Evolutionary conservation across 1,140 invertebrate species (phyloP), one percentile per base, ranked within the genome.

Genomic region (Zaprionus tsacasi): DNA sequence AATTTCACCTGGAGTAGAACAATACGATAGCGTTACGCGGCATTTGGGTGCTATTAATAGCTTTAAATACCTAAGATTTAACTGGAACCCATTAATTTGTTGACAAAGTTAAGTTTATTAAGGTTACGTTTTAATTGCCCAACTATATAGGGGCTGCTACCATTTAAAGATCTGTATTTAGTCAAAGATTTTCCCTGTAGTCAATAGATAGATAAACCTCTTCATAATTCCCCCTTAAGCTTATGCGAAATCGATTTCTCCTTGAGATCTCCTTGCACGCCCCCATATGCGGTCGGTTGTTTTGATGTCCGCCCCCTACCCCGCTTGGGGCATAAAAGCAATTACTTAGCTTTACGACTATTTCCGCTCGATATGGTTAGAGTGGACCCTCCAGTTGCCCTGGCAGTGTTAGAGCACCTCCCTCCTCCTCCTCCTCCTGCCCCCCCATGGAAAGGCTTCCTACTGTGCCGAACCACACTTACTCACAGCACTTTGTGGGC

Each of bases 321-420:
- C 21, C 21, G 57, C 57, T 55, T 68, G 57, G 64, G 50, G 33
- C 65, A 35, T 69, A 69, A 69, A 74, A 56, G 57, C 52, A 60
- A 73, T 73, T 68, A 40, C 64, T 67, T 45, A 30, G 45, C 6
- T 60, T 54, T 36, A 67, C 43, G 64, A 43, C 45, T 45, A 38
- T 48, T 68, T 73, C 43, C 54, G 70, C 50, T 50, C 64, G 54
- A 63, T 70, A 61, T 69, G 15, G 67, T 13, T 13, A 30, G 40
- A 15, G 38, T 27, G 48, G 57, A 55, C 52, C 50, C 70, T 73
- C 45, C 1, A 40, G 30, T 6, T 30, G 27, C 13, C 17, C 54
- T 50, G 58, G 30, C 33, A 45, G 27, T 30, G 30, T 33, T 33
- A 43, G 40, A 43, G 15, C 10, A 13, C 60, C 50, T n/a, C 1